Conservation (phyloP, 2,113 vertebrate genomes). For the Cyphomyrus discorhynchus region DNA sequence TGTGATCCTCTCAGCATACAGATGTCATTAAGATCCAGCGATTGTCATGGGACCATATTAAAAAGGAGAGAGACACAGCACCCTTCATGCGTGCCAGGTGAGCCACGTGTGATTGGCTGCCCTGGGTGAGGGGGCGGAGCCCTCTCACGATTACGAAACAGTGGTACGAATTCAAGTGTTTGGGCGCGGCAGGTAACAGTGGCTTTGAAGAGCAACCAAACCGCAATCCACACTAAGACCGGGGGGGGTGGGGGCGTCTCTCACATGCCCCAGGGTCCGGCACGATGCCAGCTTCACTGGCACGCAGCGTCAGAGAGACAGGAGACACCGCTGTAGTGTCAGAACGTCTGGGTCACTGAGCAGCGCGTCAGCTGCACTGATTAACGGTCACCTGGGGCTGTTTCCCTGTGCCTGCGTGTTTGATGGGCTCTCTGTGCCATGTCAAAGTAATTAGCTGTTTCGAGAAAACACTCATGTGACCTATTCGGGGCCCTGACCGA, state of each 20-base stretch:
- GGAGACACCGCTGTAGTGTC: background rate
- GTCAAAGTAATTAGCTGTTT: slow-evolving; percentile 34
- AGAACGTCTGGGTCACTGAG: background rate
- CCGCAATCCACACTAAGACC: background rate
- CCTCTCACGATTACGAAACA: background rate
- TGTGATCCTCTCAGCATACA: background rate
- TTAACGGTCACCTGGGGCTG: background rate
- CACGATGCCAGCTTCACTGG: background rate
- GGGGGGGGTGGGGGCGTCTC: background rate
- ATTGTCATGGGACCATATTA: background rate
- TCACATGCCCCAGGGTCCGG: background rate
- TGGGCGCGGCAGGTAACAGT: background rate
- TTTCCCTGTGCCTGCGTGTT: background rate
- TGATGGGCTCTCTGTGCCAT: slow-evolving; percentile 22
- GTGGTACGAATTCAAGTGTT: background rate
- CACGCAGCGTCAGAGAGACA: background rate
- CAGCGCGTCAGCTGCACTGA: background rate
- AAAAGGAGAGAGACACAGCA: background rate
- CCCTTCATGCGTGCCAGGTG: background rate
- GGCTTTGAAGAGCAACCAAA: background rate
- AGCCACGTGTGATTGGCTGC: background rate
- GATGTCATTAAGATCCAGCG: background rate
- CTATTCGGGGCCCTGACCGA: background rate
- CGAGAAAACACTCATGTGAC: slow-evolving; percentile 34
- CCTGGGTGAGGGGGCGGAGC: background rate